Percentiles rank a stretch among this genome's conserved stretches.
These are phyloP conservation scores for Pseudorhiza aurosa DNA, from an alignment of 30 jellyfish, hydroid and myxozoan species.

Conservation along the genomic window DNA sequence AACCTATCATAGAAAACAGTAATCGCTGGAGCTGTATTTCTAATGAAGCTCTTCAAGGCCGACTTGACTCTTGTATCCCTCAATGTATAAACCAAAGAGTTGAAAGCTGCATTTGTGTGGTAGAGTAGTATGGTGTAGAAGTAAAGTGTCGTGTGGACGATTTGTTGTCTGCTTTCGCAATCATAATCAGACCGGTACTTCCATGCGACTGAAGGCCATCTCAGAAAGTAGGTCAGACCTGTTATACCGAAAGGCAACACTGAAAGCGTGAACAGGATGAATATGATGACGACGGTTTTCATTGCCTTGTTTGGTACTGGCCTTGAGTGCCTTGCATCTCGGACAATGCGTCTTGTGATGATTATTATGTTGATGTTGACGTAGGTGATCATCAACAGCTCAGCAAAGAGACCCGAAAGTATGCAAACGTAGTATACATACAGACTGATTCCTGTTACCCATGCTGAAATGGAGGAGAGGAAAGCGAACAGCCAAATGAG, in stretches of 20 bases:
- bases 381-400: background rate
- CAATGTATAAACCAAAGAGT: slow-evolving; percentile 29
- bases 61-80: slow-evolving; percentile 29
- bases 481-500: background rate
- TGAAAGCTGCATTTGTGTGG: background rate
- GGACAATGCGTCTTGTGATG: background rate
- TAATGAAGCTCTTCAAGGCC: slow-evolving; percentile 3
- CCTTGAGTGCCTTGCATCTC: background rate
- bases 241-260: background rate
- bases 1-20: no score
- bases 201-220: slow-evolving; percentile 19
- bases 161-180: background rate
- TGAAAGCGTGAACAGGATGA: background rate
- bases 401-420: background rate
- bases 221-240: background rate
- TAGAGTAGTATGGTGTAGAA: slow-evolving; percentile 9
- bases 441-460: slow-evolving; percentile 10
- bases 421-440: background rate
- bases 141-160: background rate
- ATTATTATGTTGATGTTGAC: background rate
- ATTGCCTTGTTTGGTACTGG: background rate
- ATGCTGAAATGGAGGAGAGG: background rate
- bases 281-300: slow-evolving; percentile 11
- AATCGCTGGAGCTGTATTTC: background rate
- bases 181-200: background rate